Conservation (phyloP, 2,113 vertebrate species). For the Scytalopus superciliaris region DNA sequence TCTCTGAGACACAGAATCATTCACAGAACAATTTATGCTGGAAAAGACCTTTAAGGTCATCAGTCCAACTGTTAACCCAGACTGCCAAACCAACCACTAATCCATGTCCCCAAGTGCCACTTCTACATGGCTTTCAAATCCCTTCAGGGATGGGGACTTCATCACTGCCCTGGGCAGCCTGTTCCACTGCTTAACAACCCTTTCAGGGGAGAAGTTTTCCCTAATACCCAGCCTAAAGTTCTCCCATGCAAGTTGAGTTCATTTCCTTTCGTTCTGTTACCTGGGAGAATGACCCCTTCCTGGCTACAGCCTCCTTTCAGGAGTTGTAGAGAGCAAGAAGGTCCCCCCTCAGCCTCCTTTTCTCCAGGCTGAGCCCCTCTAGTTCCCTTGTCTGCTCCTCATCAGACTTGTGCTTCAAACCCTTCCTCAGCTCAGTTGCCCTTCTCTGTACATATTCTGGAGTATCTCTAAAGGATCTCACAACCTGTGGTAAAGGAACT, state of each 20-base stretch:
- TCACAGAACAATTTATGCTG: background rate
- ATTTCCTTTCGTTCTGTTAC: background rate
- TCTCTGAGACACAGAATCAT: too few species aligned
- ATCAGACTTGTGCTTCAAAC: background rate
- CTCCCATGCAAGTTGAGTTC: background rate
- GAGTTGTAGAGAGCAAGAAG: background rate
- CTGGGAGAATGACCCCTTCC: rapidly evolving
- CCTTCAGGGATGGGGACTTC: too few species aligned
- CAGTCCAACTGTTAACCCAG: too few species aligned
- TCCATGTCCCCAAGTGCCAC: background rate
- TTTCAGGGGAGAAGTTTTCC: background rate
- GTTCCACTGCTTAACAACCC: background rate
- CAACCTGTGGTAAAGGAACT: background rate
- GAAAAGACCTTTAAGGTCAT: background rate
- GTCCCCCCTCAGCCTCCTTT: background rate
- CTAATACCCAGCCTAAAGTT: background rate
- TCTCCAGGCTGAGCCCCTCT: background rate
- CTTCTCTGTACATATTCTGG: rapidly evolving
- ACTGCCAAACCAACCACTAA: background rate
- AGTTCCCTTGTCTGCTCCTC: background rate
- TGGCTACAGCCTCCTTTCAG: background rate
- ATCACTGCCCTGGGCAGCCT: background rate
- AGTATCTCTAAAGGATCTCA: rapidly evolving
- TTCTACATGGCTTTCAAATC: background rate
- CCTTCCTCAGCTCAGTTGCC: background rate